Evolutionary conservation across 2,113 vertebrate genomes (phyloP).

Genomic region (Trichechus manatus): DNA sequence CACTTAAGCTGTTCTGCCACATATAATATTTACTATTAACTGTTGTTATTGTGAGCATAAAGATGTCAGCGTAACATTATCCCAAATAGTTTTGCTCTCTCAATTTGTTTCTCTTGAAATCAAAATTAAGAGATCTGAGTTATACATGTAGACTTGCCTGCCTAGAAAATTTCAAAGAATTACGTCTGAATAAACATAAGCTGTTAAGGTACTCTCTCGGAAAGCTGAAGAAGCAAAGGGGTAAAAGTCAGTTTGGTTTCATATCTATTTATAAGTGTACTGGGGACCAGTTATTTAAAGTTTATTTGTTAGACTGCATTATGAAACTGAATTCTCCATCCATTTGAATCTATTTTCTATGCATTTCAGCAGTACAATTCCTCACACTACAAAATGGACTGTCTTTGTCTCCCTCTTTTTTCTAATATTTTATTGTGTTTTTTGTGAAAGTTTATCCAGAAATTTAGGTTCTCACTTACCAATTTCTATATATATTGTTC

Average conservation of each 20-base stretch:
- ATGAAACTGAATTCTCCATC: neutral
- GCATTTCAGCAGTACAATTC: neutral
- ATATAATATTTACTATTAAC: neutral
- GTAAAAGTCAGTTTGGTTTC: neutral
- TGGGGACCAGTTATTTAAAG: neutral
- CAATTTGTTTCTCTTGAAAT: neutral
- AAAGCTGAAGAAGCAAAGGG: neutral
- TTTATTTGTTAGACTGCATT: neutral
- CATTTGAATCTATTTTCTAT: neutral
- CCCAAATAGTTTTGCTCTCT: neutral
- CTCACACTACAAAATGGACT: neutral
- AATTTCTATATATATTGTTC: too few relatives aligned
- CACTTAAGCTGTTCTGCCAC: neutral
- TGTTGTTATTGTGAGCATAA: neutral
- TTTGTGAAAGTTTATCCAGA: too few relatives aligned
- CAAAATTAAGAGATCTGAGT: neutral
- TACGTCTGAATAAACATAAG: neutral
- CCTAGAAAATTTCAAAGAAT: neutral
- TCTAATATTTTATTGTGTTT: too few relatives aligned
- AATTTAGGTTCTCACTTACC: too few relatives aligned
- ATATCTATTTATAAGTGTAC: neutral
- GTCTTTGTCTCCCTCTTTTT: neutral
- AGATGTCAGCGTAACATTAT: neutral
- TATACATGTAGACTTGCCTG: neutral
- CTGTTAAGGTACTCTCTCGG: too few relatives aligned